Evolutionary conservation across 2,888 invertebrate species (phyloP).

Genomic region (Neria commutata): DNA sequence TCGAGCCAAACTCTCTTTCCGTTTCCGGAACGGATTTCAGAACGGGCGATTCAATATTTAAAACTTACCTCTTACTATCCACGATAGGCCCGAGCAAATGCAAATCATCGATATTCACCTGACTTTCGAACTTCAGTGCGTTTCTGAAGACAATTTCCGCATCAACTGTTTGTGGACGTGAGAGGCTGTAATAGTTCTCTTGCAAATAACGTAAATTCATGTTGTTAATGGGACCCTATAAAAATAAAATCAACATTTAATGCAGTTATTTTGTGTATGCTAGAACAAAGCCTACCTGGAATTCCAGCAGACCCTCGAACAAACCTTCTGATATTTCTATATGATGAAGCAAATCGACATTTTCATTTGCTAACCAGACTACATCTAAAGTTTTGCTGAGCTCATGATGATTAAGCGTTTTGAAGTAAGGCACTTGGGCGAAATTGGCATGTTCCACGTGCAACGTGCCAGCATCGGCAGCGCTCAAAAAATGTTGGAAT

Average conservation of each 20-base stretch:
- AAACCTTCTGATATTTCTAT: constrained; percentile 40
- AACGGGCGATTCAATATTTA: no score
- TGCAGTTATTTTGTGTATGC: not conserved
- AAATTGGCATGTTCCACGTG: constrained; percentile 62
- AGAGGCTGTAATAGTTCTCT: constrained; percentile 65
- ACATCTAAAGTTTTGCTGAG: constrained; percentile 54
- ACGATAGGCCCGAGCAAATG: constrained; percentile 50
- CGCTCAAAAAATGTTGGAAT: constrained; percentile 40
- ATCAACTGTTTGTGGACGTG: constrained; percentile 62
- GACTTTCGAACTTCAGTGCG: constrained; percentile 55
- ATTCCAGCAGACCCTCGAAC: constrained; percentile 49
- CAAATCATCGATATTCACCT: constrained; percentile 49
- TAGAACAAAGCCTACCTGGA: constrained; percentile 39
- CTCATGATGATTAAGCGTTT: constrained; percentile 57
- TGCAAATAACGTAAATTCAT: constrained; percentile 62
- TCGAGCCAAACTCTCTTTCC: no score
- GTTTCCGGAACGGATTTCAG: no score
- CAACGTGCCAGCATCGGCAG: constrained; percentile 29
- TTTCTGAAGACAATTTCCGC: constrained; percentile 61
- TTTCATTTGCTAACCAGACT: constrained; percentile 64
- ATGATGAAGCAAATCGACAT: constrained; percentile 42
- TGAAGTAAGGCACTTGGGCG: constrained; percentile 58
- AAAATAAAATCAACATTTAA: not conserved
- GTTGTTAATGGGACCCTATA: constrained; percentile 63
- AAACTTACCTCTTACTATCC: constrained; percentile 49